Base-by-base conservation (phyloP, 2,797 vertebrate species). In the Sebastes goodei region DNA sequence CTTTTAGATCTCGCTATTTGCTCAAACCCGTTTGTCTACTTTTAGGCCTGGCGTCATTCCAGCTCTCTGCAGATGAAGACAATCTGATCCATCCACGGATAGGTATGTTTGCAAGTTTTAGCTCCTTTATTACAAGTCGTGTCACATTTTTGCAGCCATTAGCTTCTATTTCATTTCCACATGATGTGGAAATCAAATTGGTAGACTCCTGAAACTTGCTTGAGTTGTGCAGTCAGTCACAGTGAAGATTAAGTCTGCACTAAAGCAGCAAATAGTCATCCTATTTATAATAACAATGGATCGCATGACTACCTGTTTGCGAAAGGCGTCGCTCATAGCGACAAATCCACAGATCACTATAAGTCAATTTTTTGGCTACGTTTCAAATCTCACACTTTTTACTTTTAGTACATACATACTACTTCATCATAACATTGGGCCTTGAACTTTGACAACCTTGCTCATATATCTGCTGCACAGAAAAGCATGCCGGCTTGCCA, bases 1-100 rank as follows among this genome's bases (percentile, higher is more conserved):
- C 59, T 60, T 72, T 78, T 11, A 21, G 20, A 84, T 74, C 46
- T 23, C 72, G 10, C 49, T 71, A 85, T 90, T 90, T 52, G 38
- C 49, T 63, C 52, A 69, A 85, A 86, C 88, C 38, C 0, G 82
- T 84, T 78, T 38, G 56, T 78, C 80, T 9, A 9, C 78, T 81
- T 80, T 82, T 2, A 49, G 15, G 9, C 1, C 8, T 64, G 23
- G 32, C 33, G 12, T 59, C 42, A 8, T 7, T 55, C 8, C 42
- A 35, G 11, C 25, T 74, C 62, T 57, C 35, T 42, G 46, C 53
- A 70, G 30, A 14, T 7, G 1, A 73, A 52, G 9, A 23, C 27
- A 20, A 30, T 52, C 20, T n/a, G 23, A 46, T 46, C 27, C 7
- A 38, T 8, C 2, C 2, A 11, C 1, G 0, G 7, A 20, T 42